phyloP scores from a whole-genome alignment of 2,113 vertebrate species.

The Trochalopteron elliotii region DNA sequence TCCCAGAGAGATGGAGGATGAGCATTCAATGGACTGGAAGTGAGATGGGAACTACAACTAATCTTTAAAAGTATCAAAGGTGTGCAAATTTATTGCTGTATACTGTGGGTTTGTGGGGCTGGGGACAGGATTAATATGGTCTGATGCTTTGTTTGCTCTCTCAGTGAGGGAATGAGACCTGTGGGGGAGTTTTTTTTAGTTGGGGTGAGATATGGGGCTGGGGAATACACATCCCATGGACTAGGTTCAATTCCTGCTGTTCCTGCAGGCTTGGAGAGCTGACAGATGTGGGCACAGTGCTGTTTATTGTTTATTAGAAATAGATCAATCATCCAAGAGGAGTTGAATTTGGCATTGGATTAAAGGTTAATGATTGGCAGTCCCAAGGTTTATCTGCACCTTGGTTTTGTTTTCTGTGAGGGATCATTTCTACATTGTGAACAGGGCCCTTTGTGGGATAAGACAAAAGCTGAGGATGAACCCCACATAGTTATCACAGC shows the following conservation, averaged over 20 bases:
- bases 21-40: not conserved
- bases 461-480: not conserved
- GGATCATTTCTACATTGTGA: not conserved
- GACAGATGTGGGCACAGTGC: not conserved
- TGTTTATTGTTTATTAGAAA: not conserved
- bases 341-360: not conserved
- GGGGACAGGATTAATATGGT: not conserved
- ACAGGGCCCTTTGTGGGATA: not conserved
- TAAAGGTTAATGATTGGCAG: not conserved
- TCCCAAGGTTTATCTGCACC: not conserved
- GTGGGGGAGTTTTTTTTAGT: not conserved
- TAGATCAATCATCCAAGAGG: rapidly evolving
- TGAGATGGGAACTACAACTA: not conserved
- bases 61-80: not conserved
- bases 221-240: not conserved
- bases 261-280: not conserved
- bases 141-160: not conserved
- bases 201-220: not conserved
- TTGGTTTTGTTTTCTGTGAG: not conserved
- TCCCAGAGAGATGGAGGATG: not conserved
- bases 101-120: not conserved
- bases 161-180: not conserved
- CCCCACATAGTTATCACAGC: not conserved
- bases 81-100: not conserved
- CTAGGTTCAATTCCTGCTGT: not conserved